Percentiles rank a stretch among this genome's conserved stretches.
These are phyloP conservation scores for Lagodon rhomboides DNA, from an alignment of 2,797 vertebrate genomes.

Conservation along the genomic window DNA sequence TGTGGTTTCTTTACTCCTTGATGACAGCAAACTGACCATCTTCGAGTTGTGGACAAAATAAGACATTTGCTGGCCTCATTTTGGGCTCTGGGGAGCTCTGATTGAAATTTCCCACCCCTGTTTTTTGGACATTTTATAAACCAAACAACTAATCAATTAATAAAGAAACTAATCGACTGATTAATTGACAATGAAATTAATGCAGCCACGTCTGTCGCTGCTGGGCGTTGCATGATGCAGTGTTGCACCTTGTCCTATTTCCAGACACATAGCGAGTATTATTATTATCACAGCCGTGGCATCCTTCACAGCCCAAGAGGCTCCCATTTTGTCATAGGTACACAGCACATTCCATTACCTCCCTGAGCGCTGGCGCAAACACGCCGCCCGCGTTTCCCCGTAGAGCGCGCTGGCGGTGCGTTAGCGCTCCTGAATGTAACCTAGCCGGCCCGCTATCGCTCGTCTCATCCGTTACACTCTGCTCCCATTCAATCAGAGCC, in stretches of 20 bases:
- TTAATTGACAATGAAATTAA: too few species aligned
- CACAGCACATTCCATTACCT: constrained; percentile 71
- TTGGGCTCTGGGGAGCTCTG: too few species aligned
- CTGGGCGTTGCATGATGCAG: constrained; percentile 24
- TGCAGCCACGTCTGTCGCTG: constrained; percentile 10
- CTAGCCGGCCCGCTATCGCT: constrained; percentile 72
- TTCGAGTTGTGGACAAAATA: too few species aligned
- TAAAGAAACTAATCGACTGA: too few species aligned
- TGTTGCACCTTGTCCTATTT: constrained; percentile 62
- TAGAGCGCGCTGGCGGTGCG: constrained; percentile 46
- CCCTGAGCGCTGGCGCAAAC: constrained; percentile 55
- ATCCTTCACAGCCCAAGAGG: constrained; percentile 71
- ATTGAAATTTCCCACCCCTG: too few species aligned
- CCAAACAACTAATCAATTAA: too few species aligned
- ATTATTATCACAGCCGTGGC: constrained; percentile 58
- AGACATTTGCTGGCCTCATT: too few species aligned
- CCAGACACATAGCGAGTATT: constrained; percentile 47
- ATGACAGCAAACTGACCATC: too few species aligned
- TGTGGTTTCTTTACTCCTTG: too few species aligned
- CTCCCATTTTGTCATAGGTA: constrained; percentile 73
- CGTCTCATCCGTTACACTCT: constrained; percentile 86
- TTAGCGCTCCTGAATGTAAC: constrained; percentile 68
- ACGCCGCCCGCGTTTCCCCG: constrained; percentile 61
- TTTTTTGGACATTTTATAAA: too few species aligned
- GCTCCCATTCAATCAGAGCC: constrained; percentile 86